Percentiles rank a stretch among this genome's conserved stretches.
Evolutionary conservation across 2,113 vertebrate genomes (phyloP).

Genomic region (Carassius auratus): DNA sequence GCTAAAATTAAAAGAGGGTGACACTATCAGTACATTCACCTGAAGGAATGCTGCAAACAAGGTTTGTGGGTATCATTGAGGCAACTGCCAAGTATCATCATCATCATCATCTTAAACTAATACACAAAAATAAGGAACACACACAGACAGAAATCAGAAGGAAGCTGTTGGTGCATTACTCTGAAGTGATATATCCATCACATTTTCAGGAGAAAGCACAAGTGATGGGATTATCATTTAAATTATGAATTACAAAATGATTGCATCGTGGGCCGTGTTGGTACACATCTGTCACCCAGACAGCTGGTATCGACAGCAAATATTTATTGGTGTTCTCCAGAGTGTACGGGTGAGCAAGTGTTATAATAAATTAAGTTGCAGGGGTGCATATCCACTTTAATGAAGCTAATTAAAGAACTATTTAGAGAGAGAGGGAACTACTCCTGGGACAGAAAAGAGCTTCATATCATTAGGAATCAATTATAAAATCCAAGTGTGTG

Average conservation of each 20-base stretch:
- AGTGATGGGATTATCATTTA: neutral
- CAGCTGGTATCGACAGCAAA: neutral
- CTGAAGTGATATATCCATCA: neutral
- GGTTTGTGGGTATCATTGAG: neutral
- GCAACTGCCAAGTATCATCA: neutral
- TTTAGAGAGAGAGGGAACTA: constrained; percentile 42
- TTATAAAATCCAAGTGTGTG: constrained; percentile 35
- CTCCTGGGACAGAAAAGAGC: constrained; percentile 42
- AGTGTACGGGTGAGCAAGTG: constrained; percentile 18
- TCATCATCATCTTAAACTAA: constrained; percentile 11
- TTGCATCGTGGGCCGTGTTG: neutral
- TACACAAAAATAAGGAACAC: neutral
- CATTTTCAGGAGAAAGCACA: neutral
- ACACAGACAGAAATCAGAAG: neutral
- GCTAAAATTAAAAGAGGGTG: constrained; percentile 22
- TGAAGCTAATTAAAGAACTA: constrained; percentile 51
- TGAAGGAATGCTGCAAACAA: constrained; percentile 29
- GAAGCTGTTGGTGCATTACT: neutral
- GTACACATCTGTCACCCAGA: constrained; percentile 9
- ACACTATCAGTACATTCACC: constrained; percentile 8
- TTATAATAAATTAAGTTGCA: constrained; percentile 44
- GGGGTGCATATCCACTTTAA: constrained; percentile 48
- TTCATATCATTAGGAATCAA: constrained; percentile 49
- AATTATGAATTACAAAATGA: neutral
- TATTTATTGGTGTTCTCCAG: constrained; percentile 13